A percentile compares a stretch with the other conserved stretches of the same genome.
Conservation (phyloP, 2,797 vertebrate species). For the Octomys mimax region DNA sequence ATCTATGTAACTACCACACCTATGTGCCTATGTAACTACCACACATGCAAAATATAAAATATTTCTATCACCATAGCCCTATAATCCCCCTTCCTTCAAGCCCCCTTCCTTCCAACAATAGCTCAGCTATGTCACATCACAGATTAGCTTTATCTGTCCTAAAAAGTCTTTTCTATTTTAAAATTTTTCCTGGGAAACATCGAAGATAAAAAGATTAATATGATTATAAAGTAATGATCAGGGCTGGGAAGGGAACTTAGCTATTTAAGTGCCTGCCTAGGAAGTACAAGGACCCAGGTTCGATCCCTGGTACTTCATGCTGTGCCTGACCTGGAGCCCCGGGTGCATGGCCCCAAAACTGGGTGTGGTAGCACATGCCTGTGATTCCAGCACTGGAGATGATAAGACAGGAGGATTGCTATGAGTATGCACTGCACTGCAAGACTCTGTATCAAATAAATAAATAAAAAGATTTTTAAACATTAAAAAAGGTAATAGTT, state of each 20-base stretch:
- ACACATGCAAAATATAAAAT: not conserved
- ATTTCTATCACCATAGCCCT: not conserved
- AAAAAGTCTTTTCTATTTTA: constrained; percentile 11
- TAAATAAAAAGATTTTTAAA: too few relatives aligned
- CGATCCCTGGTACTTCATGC: too few relatives aligned
- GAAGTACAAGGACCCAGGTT: too few relatives aligned
- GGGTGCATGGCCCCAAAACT: too few relatives aligned
- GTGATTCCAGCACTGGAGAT: too few relatives aligned
- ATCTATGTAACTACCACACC: not conserved
- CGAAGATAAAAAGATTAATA: not conserved
- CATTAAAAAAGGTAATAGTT: not conserved
- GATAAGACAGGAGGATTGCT: too few relatives aligned
- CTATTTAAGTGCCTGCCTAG: too few relatives aligned
- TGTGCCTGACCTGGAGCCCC: too few relatives aligned
- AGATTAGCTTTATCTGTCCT: not conserved
- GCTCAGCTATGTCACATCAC: not conserved
- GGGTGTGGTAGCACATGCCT: too few relatives aligned
- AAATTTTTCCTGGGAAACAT: not conserved
- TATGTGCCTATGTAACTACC: not conserved
- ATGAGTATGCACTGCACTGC: too few relatives aligned
- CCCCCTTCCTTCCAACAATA: not conserved
- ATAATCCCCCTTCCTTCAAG: not conserved
- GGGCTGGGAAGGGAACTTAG: too few relatives aligned
- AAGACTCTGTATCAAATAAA: too few relatives aligned
- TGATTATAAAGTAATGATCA: not conserved